phyloP scores from a whole-genome alignment of 2,113 vertebrate species.

The Gallinago undulata region DNA sequence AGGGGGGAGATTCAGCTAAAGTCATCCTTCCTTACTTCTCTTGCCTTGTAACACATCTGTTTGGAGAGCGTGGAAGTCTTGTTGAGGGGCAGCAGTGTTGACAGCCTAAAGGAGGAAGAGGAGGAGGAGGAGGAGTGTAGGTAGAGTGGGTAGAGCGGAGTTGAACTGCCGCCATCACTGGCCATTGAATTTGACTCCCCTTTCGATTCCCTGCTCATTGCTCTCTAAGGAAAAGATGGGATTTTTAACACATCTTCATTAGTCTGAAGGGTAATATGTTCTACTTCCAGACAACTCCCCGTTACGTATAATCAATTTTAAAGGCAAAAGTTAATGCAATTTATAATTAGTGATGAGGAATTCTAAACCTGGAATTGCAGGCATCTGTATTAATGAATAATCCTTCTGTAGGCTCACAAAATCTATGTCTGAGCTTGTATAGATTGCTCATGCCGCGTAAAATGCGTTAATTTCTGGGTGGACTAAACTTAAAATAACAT shows the following conservation, averaged over 20 bases:
- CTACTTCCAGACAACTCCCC: constrained; percentile 1
- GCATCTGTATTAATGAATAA: constrained; percentile 32
- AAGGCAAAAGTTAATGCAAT: constrained; percentile 57
- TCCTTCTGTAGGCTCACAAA: constrained; percentile 17
- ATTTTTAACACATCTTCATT: constrained; percentile 47
- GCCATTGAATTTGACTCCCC: not conserved
- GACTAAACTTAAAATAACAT: constrained; percentile 14
- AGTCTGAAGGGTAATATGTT: constrained; percentile 25
- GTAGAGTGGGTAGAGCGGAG: not conserved
- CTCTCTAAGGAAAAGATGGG: not conserved
- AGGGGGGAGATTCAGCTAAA: not conserved
- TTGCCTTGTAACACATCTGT: not conserved
- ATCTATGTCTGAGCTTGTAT: not conserved
- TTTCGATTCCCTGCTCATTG: not conserved
- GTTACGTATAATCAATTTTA: constrained; percentile 51
- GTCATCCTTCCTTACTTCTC: not conserved
- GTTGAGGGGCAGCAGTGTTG: not conserved
- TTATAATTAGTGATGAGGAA: constrained; percentile 45
- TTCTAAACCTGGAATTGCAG: constrained; percentile 44
- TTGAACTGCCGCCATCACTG: not conserved
- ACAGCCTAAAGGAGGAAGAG: not conserved
- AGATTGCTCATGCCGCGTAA: not conserved
- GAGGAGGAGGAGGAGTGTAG: not conserved
- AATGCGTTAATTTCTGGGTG: not conserved
- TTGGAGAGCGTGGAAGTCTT: not conserved